Evolutionary conservation across 2,797 vertebrate genomes (phyloP).

Genomic region (Xenops minutus): DNA sequence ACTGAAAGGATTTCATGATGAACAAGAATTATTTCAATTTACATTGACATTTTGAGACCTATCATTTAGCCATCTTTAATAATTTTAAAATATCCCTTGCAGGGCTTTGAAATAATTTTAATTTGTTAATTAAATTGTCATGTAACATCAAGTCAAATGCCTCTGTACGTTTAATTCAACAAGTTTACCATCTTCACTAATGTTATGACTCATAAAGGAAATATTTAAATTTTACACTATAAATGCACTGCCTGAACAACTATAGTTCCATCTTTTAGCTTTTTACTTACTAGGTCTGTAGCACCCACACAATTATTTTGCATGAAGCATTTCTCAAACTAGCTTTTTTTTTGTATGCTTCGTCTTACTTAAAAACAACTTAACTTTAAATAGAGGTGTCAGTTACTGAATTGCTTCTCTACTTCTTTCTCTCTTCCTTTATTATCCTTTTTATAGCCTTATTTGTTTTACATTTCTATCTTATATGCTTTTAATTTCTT

Average conservation of each 20-base stretch:
- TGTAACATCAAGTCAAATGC: slow-evolving; percentile 21
- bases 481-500: background rate
- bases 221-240: background rate
- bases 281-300: background rate
- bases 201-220: background rate
- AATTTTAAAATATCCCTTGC: background rate
- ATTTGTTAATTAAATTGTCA: slow-evolving; percentile 29
- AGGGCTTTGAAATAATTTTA: slow-evolving; percentile 6
- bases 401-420: background rate
- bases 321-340: background rate
- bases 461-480: background rate
- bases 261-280: background rate
- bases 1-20: background rate
- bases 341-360: background rate
- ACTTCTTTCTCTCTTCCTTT: background rate
- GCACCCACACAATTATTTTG: background rate
- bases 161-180: background rate
- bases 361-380: background rate
- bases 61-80: slow-evolving; percentile 16
- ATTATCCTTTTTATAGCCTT: background rate
- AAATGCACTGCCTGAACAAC: background rate
- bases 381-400: background rate
- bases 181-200: background rate
- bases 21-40: background rate
- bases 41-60: slow-evolving; percentile 19